Base-by-base conservation (phyloP, 64 coral and sea anemone species). In the Dendrophyllia cribrosa region DNA sequence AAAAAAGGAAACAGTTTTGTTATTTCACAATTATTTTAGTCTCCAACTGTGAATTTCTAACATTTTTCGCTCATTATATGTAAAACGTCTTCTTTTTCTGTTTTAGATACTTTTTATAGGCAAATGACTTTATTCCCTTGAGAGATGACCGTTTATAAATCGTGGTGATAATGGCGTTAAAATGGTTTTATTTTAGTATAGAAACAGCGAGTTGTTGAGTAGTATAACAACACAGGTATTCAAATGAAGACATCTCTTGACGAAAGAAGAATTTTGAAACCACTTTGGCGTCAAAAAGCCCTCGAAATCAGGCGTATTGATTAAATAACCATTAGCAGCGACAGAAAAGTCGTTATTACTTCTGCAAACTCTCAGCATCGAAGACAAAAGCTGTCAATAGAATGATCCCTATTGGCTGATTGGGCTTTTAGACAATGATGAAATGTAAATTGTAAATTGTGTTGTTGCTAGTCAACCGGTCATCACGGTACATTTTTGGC, bases 221-320 rank as follows among this genome's bases (percentile, higher is more conserved):
- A 19, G 80, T 67, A 14, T 46, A 84, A 84, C 9, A 68, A 84
- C n/a, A 63, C 4, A 51, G 45, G 46, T 65, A 82, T 64, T 19
- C 51, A 62, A 51, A 15, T 51, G 44, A 19, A 65, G 43, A 67
- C 43, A 51, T 51, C 2, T 67, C 80, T 84, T 50, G 63, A 84
- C 80, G 80, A 84, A 53, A 68, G 62, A 84, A 84, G 80, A 84
- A 84, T 84, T 84, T 84, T 21, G 63, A 80, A 84, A 64, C 58
- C 78, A 82, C 78, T 82, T 17, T 6, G 64, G 16, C 1, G 6
- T 17, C 6, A 11, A 59, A 45, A 9, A 17, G 16, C 13, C 26
- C 59, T 64, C 78, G 15, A 63, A 59, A 20, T 34, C 78, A 77
- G 19, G 19, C 13, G 19, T 84, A 84, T 84, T 67, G 45, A 66